These are phyloP conservation scores for Haemorhous mexicanus DNA, from an alignment of 2,113 vertebrate genomes.

Conservation along the genomic window DNA sequence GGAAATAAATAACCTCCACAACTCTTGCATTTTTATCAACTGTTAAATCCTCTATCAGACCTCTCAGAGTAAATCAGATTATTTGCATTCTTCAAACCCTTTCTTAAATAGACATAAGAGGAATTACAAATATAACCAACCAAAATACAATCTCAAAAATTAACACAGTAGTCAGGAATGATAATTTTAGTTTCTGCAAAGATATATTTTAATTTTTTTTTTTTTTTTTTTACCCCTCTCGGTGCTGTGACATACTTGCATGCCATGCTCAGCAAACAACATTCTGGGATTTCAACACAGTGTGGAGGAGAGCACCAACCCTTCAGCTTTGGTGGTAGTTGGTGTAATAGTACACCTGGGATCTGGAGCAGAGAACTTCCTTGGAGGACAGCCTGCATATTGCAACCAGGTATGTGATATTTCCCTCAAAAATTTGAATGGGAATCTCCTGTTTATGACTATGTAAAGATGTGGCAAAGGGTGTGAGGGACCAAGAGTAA, in stretches of 20 bases:
- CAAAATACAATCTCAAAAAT: background rate
- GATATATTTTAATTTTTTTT: accelerated
- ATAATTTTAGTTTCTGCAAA: background rate
- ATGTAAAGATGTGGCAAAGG: background rate
- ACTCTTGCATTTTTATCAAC: background rate
- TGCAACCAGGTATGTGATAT: background rate
- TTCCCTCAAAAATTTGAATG: background rate
- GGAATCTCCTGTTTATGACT: background rate
- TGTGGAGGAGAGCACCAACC: background rate
- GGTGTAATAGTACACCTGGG: accelerated
- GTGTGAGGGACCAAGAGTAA: background rate
- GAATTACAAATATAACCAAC: background rate
- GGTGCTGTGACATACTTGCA: background rate
- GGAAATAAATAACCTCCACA: background rate
- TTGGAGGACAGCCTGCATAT: background rate
- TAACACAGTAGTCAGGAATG: background rate
- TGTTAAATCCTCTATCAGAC: background rate
- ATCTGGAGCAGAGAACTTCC: background rate
- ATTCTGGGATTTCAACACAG: background rate
- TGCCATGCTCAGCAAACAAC: background rate
- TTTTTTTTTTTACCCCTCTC: background rate
- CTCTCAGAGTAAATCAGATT: background rate
- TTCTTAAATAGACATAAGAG: background rate
- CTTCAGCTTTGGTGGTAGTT: background rate
- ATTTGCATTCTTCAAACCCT: background rate